These are phyloP conservation scores for Diacarnus erythraeanus DNA, from an alignment of 37 sponge, comb jelly and placozoan genomes.

Conservation along the genomic window DNA sequence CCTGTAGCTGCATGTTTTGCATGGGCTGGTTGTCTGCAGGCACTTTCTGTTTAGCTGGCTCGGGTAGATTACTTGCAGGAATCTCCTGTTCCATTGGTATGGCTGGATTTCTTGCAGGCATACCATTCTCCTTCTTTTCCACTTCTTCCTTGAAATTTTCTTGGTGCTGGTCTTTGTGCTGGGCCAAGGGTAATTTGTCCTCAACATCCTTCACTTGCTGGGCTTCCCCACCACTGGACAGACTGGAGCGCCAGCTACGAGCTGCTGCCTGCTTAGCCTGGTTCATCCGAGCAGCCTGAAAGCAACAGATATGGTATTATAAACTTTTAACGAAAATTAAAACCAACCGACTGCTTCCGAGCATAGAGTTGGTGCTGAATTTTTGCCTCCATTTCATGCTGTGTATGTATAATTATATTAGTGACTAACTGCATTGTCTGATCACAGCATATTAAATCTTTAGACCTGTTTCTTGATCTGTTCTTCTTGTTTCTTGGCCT, in stretches of 20 bases:
- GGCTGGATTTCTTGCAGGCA: background rate
- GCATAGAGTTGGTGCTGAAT: constrained; percentile 40
- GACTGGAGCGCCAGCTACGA: constrained; percentile 42
- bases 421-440: background rate
- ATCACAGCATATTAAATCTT: background rate
- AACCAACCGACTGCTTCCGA: constrained; percentile 22
- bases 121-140: background rate
- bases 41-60: no score
- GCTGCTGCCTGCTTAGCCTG: constrained; percentile 62
- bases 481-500: constrained; percentile 19
- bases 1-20: no score
- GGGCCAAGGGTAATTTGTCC: no score
- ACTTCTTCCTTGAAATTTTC: background rate
- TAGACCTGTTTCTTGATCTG: constrained; percentile 51
- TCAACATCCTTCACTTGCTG: background rate
- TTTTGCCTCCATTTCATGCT: constrained; percentile 33
- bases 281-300: constrained; percentile 47
- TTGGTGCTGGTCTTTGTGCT: background rate
- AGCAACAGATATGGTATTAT: background rate
- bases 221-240: constrained; percentile 14
- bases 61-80: no score
- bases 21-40: no score
- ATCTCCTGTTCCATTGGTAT: constrained; percentile 1
- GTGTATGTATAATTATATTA: background rate
- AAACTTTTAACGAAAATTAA: background rate